Evolutionary conservation across 2,797 vertebrate genomes (phyloP).

Genomic region (Hippocampus kuda): DNA sequence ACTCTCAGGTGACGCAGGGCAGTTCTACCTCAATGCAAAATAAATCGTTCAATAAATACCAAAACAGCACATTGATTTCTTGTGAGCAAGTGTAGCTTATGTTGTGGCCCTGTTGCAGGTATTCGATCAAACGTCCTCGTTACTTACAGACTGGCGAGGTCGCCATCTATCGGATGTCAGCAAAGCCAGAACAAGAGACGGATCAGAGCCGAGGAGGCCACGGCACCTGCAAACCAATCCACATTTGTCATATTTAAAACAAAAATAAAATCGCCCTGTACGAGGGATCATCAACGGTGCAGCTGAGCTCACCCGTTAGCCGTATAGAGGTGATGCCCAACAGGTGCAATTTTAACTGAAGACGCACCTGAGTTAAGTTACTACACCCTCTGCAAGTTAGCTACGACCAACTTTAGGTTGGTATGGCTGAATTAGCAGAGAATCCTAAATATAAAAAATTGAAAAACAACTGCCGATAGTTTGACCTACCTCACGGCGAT

Average conservation of each 20-base stretch:
- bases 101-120: background rate
- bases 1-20: background rate
- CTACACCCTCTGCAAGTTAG: no score
- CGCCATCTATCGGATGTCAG: conserved; percentile 1
- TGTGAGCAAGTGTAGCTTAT: background rate
- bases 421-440: background rate
- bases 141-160: conserved; percentile 6
- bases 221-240: background rate
- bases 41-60: background rate
- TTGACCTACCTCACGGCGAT: background rate
- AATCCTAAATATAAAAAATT: background rate
- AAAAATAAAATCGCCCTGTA: no score
- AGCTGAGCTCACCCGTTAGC: background rate
- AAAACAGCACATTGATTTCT: background rate
- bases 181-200: background rate
- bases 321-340: background rate
- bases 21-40: background rate
- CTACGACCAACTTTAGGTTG: background rate
- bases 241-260: background rate
- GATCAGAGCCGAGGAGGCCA: background rate
- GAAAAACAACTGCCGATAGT: background rate
- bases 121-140: background rate
- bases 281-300: background rate
- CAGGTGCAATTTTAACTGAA: background rate
- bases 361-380: conserved; percentile 1